Evolutionary conservation across 2,888 invertebrate genomes (phyloP).

Genomic region (Mimas tiliae): DNA sequence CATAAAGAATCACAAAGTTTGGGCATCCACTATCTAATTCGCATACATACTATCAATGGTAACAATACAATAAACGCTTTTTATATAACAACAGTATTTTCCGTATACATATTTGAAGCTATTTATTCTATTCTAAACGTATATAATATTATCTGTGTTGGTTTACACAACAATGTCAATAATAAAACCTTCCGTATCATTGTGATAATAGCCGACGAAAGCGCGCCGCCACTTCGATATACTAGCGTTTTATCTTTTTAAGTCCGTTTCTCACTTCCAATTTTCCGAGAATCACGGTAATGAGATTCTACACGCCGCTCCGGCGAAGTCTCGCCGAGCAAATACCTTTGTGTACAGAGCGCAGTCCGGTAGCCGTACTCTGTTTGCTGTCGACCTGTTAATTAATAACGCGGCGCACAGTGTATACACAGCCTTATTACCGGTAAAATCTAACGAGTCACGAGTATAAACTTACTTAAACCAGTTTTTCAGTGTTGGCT

Average conservation of each 20-base stretch:
- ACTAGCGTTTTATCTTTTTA: conserved; percentile 72
- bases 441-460: conserved; percentile 84
- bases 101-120: not conserved
- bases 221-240: conserved; percentile 29
- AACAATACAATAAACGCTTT: conserved; percentile 6
- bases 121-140: conserved; percentile 21
- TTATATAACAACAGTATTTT: not conserved
- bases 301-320: conserved; percentile 78
- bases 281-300: conserved; percentile 79
- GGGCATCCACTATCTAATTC: not conserved
- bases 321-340: conserved; percentile 69
- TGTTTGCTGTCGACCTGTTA: conserved; percentile 85
- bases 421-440: conserved; percentile 84
- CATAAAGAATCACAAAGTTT: not conserved
- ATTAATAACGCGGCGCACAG: conserved; percentile 81
- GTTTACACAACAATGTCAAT: conserved; percentile 20
- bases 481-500: conserved; percentile 67
- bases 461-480: conserved; percentile 72
- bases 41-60: not conserved
- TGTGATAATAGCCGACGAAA: conserved; percentile 29
- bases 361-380: conserved; percentile 79
- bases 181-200: conserved; percentile 27
- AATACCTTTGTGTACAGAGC: conserved; percentile 76
- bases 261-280: conserved; percentile 79
- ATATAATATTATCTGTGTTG: conserved; percentile 24